Base-by-base conservation (phyloP, 2,113 vertebrate species). In the Chrysemys picta region DNA sequence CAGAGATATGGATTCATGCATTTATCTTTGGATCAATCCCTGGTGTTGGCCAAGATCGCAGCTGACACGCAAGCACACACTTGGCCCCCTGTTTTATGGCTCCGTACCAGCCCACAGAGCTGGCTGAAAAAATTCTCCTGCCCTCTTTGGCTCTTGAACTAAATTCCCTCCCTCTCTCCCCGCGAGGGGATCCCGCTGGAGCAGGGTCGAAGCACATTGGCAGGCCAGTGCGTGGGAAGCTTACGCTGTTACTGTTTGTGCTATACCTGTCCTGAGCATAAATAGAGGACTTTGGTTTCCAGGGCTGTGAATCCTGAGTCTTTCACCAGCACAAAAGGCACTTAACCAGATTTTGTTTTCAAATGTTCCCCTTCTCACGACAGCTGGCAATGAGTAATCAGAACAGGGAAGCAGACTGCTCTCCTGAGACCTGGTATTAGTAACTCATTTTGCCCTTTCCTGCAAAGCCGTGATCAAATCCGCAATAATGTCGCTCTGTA, bases 41-140 rank as follows among this genome's bases (percentile, higher is more conserved):
- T 75, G 47, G 16, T 65, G 47, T 72, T 88, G 78, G 78, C 8
- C 19, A 52, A 59, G 78, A 85, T 29, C 75, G 79, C 19, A 94
- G 57, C 16, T 49, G 45, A 45, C 80, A 21, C 5, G 21, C 57
- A 88, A 82, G 59, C 50, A 8, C 7, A 53, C 27, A 17, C 9
- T 11, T 0, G 1, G 45, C 87, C 31, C 25, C 65, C 8, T 0
- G 0, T 2, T 65, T 7, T 10, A 0, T 49, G 85, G 78, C 69
- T 57, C 11, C 10, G 31, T 27, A 80, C 52, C 53, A 65, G 57
- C 78, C 81, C 75, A 45, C 5, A 47, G 45, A 78, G 12, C 42
- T 45, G 75, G 24, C 47, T 25, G 75, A 47, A 16, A 78, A 76
- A 29, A 45, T 47, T 78, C 24, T 78, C 35, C 12, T 16, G 7